Conservation (phyloP, 1,140 invertebrate species). For the Drosophila nigrodunni region DNA sequence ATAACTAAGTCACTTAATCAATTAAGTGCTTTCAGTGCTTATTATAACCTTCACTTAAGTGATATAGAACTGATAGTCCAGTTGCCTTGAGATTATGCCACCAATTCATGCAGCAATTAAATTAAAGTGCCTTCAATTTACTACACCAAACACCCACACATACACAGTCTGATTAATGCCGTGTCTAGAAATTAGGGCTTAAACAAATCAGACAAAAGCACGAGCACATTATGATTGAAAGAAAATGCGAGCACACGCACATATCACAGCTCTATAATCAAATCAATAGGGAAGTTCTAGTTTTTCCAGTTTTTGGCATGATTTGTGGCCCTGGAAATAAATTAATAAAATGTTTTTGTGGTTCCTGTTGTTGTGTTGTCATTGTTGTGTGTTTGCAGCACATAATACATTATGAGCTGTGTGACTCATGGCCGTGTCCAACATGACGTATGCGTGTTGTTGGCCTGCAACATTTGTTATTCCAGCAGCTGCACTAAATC, state of each 20-base stretch:
- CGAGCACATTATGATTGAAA: slow-evolving; percentile 31
- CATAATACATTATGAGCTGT: background rate
- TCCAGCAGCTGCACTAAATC: slow-evolving; percentile 59
- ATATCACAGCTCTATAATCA: slow-evolving; percentile 26
- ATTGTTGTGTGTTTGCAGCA: background rate
- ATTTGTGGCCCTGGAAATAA: slow-evolving; percentile 52
- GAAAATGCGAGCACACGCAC: slow-evolving; percentile 17
- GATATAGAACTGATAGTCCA: slow-evolving; percentile 2
- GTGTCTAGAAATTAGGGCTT: slow-evolving; percentile 40
- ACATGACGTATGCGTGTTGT: slow-evolving; percentile 73
- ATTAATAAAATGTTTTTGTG: slow-evolving; percentile 30
- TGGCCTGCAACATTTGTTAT: slow-evolving; percentile 57
- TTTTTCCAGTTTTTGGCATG: slow-evolving; percentile 35
- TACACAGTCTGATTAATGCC: slow-evolving; percentile 8
- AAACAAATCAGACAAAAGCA: slow-evolving; percentile 56
- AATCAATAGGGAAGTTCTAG: slow-evolving; percentile 44
- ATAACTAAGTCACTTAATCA: slow-evolving; percentile 10
- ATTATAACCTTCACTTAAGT: slow-evolving; percentile 1
- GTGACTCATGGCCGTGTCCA: slow-evolving; percentile 51
- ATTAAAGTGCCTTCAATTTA: slow-evolving; percentile 53
- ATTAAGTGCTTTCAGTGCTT: background rate
- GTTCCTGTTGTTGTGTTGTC: slow-evolving; percentile 17
- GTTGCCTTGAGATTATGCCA: slow-evolving; percentile 32
- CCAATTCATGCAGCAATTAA: slow-evolving; percentile 66
- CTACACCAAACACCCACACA: slow-evolving; percentile 3